Percentiles rank a stretch among this genome's conserved stretches.
phyloP scores from a whole-genome alignment of 2,888 invertebrate species.

The Lydus trimaculatus region DNA sequence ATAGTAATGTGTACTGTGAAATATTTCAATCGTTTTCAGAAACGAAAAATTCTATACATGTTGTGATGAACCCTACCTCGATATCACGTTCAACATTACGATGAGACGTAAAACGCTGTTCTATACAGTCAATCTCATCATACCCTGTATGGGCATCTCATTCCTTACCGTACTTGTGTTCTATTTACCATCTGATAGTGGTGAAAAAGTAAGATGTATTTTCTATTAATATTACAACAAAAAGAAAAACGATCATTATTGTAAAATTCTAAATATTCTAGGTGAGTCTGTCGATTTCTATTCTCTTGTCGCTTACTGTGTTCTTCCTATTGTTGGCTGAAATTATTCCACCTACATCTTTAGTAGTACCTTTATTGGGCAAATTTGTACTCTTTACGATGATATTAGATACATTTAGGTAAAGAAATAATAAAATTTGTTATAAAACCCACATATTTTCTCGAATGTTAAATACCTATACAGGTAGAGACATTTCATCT shows the following conservation, averaged over 20 bases:
- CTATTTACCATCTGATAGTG: conserved; percentile 96
- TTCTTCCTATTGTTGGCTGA: conserved; percentile 93
- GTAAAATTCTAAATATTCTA: conserved; percentile 45
- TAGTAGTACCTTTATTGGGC: conserved; percentile 91
- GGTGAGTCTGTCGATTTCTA: conserved; percentile 96
- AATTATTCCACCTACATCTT: conserved; percentile 90
- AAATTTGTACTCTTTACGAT: conserved; percentile 96
- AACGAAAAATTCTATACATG: conserved; percentile 96
- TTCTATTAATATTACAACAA: background rate
- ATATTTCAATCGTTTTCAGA: conserved; percentile 60
- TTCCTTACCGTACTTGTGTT: conserved; percentile 97
- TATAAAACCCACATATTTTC: no score
- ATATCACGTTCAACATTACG: conserved; percentile 97
- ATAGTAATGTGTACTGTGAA: no score
- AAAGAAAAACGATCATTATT: background rate
- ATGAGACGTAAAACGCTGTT: conserved; percentile 95
- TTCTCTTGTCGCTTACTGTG: conserved; percentile 93
- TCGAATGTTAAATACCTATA: no score
- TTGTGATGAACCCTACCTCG: conserved; percentile 95
- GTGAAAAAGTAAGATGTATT: conserved; percentile 82
- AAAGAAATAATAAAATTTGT: conserved; percentile 44
- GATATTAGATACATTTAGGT: conserved; percentile 96
- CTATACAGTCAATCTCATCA: conserved; percentile 96
- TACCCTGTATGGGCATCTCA: conserved; percentile 97
- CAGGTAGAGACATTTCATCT: no score